These are phyloP conservation scores for Hydrophis major DNA, from an alignment of 2,797 vertebrate genomes.

Conservation along the genomic window DNA sequence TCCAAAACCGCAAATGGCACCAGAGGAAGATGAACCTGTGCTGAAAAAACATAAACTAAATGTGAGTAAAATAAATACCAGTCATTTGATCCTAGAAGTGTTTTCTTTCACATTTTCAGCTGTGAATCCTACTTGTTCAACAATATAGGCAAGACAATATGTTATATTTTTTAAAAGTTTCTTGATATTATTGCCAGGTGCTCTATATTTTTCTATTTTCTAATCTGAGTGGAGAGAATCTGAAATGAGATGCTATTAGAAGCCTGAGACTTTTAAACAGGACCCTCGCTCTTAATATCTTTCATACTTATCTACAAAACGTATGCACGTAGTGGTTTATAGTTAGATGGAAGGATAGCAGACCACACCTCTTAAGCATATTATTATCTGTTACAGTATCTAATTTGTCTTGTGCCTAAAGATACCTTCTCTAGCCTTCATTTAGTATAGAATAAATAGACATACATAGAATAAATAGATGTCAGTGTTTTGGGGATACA, in stretches of 20 bases:
- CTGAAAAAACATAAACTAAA: constrained; percentile 25
- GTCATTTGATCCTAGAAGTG: neutral
- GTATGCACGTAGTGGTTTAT: neutral
- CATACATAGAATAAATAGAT: neutral
- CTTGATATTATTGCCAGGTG: neutral
- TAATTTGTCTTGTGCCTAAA: neutral
- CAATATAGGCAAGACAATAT: neutral
- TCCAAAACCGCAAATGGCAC: fast-evolving
- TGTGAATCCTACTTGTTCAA: neutral
- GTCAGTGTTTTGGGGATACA: neutral
- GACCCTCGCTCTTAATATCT: neutral
- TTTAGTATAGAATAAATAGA: neutral
- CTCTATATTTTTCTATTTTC: neutral
- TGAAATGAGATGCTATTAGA: neutral
- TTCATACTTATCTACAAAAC: neutral
- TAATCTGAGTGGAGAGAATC: fast-evolving
- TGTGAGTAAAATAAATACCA: constrained; percentile 42
- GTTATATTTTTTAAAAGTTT: neutral
- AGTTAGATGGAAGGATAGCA: neutral
- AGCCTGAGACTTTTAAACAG: neutral
- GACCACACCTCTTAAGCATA: neutral
- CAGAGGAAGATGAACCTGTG: neutral
- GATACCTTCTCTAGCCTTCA: neutral
- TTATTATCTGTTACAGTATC: neutral
- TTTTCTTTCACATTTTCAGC: neutral